A percentile compares a stretch with the other conserved stretches of the same genome.
phyloP scores from a whole-genome alignment of 2,888 invertebrate genomes.

The Mantis religiosa region DNA sequence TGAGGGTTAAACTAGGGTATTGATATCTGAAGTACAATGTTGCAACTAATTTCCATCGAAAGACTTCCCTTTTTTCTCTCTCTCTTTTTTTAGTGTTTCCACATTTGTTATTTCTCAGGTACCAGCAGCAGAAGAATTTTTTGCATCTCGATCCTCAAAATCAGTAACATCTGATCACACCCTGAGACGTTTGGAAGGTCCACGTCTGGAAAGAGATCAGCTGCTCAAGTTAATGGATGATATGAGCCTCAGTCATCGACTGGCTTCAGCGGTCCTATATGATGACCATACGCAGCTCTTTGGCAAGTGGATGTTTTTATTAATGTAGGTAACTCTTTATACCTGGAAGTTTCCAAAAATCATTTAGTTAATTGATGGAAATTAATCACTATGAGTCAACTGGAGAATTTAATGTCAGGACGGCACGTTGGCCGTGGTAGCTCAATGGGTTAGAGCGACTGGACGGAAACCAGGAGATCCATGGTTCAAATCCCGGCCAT shows the following conservation, averaged over 20 bases:
- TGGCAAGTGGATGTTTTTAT: constrained; percentile 64
- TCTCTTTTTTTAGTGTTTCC: no score
- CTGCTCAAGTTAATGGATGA: constrained; percentile 54
- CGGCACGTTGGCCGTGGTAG: no score
- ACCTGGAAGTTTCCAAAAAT: not conserved
- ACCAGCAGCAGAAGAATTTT: constrained; percentile 33
- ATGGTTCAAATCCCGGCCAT: no score
- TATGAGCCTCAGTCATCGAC: constrained; percentile 48
- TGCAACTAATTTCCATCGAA: no score
- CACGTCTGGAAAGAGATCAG: constrained; percentile 64
- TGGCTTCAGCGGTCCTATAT: constrained; percentile 53
- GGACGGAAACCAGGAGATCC: no score
- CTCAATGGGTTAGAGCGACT: no score
- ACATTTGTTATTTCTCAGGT: constrained; percentile 12
- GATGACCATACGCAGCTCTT: constrained; percentile 57
- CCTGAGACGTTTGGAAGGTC: constrained; percentile 67
- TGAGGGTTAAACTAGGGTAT: no score
- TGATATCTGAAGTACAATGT: no score
- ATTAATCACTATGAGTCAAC: no score
- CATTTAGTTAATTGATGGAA: no score
- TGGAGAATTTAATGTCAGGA: no score
- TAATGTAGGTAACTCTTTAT: constrained; percentile 41
- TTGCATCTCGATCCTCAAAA: constrained; percentile 34
- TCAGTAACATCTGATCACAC: constrained; percentile 74
- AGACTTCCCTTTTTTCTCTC: no score